Evolutionary conservation across 2,797 vertebrate species (phyloP).

Genomic region (Danio choprae): DNA sequence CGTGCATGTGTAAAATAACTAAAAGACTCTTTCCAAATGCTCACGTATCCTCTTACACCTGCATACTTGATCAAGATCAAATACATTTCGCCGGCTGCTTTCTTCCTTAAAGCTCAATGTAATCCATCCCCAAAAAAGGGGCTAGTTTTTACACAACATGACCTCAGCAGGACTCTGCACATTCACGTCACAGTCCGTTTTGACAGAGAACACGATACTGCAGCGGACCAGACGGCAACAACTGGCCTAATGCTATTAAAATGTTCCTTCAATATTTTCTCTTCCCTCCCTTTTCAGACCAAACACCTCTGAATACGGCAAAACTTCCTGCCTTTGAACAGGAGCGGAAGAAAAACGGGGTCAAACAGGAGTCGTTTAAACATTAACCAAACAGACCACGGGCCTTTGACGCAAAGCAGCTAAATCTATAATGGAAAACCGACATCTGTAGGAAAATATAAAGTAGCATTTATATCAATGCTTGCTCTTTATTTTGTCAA

Average conservation of each 20-base stretch:
- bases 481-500: background rate
- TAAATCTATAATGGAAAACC: background rate
- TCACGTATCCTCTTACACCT: constrained; percentile 53
- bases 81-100: constrained; percentile 50
- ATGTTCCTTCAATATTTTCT: constrained; percentile 43
- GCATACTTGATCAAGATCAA: constrained; percentile 57
- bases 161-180: background rate
- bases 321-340: constrained; percentile 49
- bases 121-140: constrained; percentile 56
- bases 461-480: background rate
- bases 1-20: background rate
- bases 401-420: constrained; percentile 11
- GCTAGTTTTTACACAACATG: constrained; percentile 42
- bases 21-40: constrained; percentile 1
- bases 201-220: constrained; percentile 43
- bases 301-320: constrained; percentile 42
- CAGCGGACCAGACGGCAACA: constrained; percentile 16
- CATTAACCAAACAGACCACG: constrained; percentile 7
- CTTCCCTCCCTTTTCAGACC: constrained; percentile 40
- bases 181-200: constrained; percentile 43
- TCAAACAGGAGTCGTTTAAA: constrained; percentile 36
- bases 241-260: constrained; percentile 35
- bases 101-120: constrained; percentile 50
- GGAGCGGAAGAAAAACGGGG: constrained; percentile 7
- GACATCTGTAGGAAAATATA: background rate